These are phyloP conservation scores for Tuta absoluta DNA, from an alignment of 2,888 invertebrate genomes.

Conservation along the genomic window DNA sequence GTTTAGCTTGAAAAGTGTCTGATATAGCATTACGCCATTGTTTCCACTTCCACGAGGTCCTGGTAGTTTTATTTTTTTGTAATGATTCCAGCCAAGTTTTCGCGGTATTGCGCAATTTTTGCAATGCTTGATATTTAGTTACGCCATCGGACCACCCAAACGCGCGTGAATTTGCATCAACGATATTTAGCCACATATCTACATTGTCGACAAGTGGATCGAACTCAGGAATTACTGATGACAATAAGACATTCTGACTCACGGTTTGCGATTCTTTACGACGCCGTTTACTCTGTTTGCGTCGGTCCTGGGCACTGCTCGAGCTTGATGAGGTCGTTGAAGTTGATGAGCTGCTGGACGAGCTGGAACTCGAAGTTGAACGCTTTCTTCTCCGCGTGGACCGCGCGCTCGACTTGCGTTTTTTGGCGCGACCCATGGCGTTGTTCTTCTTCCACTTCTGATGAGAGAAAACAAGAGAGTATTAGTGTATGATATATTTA, in stretches of 20 bases:
- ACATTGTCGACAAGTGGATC: slow-evolving; percentile 34
- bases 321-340: not conserved
- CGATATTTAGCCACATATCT: slow-evolving; percentile 40
- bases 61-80: slow-evolving; percentile 37
- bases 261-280: slow-evolving; percentile 30
- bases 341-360: not conserved
- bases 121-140: slow-evolving; percentile 37
- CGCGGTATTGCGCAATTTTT: too few species aligned
- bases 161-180: slow-evolving; percentile 39
- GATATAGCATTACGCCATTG: slow-evolving; percentile 38
- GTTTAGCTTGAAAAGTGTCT: slow-evolving; percentile 37
- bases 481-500: too few species aligned
- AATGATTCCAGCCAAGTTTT: slow-evolving; percentile 41
- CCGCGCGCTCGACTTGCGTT: not conserved
- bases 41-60: slow-evolving; percentile 42
- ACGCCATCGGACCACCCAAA: slow-evolving; percentile 40
- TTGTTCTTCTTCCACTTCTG: not conserved
- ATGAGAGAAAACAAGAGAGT: not conserved
- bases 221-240: slow-evolving; percentile 36
- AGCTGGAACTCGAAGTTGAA: not conserved
- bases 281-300: not conserved
- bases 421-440: slow-evolving; percentile 4
- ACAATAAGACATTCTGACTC: slow-evolving; percentile 32
- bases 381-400: not conserved
- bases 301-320: not conserved